Evolutionary conservation across 2,113 vertebrate species (phyloP).

Genomic region (Chaetura pelagica): DNA sequence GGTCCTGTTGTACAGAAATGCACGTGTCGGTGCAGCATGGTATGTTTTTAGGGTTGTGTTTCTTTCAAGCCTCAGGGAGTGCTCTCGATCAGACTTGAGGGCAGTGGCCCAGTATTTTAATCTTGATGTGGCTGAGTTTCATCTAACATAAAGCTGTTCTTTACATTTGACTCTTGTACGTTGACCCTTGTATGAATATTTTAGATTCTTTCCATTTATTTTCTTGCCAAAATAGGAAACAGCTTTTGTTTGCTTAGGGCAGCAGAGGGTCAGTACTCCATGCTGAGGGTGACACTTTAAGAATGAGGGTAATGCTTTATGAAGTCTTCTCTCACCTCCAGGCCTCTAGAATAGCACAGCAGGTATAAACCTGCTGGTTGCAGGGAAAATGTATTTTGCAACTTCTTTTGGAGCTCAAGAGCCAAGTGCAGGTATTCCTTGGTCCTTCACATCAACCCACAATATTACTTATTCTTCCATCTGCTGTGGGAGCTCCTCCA

Average conservation of each 20-base stretch:
- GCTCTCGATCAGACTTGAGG: neutral
- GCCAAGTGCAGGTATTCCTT: neutral
- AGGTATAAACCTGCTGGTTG: neutral
- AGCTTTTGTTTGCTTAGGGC: neutral
- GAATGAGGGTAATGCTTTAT: neutral
- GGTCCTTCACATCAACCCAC: neutral
- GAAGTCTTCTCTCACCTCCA: neutral
- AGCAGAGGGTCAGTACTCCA: neutral
- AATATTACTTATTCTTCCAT: neutral
- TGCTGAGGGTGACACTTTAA: neutral
- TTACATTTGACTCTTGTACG: neutral
- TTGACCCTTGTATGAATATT: neutral
- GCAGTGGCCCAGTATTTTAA: neutral
- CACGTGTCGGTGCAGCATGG: neutral
- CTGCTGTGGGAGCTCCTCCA: neutral
- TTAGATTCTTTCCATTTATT: neutral
- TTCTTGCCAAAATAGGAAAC: neutral
- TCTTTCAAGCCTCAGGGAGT: neutral
- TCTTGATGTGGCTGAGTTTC: neutral
- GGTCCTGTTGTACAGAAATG: neutral
- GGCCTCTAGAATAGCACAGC: neutral
- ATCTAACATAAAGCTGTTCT: neutral
- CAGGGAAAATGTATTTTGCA: neutral
- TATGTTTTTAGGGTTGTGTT: neutral
- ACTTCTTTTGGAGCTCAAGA: neutral